Conservation (phyloP, 2,888 invertebrate genomes). For the Tiliacea aurago region DNA sequence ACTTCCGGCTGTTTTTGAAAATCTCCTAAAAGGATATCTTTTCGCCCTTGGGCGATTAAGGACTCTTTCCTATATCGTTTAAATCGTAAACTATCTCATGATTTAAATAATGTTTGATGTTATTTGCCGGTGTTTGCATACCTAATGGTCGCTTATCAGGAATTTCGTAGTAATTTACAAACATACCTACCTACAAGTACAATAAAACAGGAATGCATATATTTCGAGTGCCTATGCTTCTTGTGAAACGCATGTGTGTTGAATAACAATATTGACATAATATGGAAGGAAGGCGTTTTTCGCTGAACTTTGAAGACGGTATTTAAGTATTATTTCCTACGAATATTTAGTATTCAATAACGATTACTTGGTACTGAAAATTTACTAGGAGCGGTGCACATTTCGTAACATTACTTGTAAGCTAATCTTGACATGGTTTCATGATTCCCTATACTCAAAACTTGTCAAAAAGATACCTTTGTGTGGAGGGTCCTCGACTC, state of each 20-base stretch:
- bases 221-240: not conserved
- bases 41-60: not conserved
- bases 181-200: not conserved
- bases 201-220: not conserved
- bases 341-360: not conserved
- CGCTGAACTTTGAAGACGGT: not conserved
- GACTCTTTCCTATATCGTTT: not conserved
- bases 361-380: not conserved
- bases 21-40: not conserved
- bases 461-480: slow-evolving; percentile 85
- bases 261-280: not conserved
- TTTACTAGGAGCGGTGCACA: not conserved
- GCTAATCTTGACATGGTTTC: slow-evolving; percentile 73
- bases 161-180: not conserved
- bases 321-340: not conserved
- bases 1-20: not conserved
- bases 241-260: not conserved
- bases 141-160: not conserved
- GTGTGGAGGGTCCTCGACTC: slow-evolving; percentile 65
- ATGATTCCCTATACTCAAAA: slow-evolving; percentile 66
- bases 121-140: not conserved
- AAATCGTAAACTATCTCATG: not conserved
- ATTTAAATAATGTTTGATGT: not conserved
- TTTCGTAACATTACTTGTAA: slow-evolving; percentile 40
- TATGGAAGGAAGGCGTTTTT: not conserved